phyloP scores from a whole-genome alignment of 1,140 invertebrate species.

The Venustaconcha ellipsiformis region DNA sequence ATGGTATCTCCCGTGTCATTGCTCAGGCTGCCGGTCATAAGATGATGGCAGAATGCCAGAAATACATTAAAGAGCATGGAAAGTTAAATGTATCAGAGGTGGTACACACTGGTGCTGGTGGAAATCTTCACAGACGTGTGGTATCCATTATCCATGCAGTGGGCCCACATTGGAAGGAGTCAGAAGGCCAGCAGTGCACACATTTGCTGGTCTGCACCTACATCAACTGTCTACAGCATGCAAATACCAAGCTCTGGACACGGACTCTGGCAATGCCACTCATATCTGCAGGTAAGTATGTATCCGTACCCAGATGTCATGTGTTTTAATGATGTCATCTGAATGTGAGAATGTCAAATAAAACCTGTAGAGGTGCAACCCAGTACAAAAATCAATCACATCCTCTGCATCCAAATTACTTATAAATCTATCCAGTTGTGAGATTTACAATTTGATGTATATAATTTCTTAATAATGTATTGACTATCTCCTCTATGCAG shows the following conservation, averaged over 20 bases:
- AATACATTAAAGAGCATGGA: conserved; percentile 32
- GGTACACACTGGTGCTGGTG: conserved; percentile 43
- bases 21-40: conserved; percentile 22
- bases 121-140: conserved; percentile 20
- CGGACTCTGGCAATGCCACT: conserved; percentile 35
- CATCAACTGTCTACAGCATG: conserved; percentile 42
- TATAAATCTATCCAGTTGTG: not conserved
- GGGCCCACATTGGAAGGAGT: conserved; percentile 37
- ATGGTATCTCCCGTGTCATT: conserved; percentile 36
- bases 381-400: not conserved
- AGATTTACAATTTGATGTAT: not conserved
- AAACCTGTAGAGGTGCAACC: not conserved
- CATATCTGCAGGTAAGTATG: conserved; percentile 39
- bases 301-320: not conserved
- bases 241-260: conserved; percentile 36
- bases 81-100: conserved; percentile 30
- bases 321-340: not conserved
- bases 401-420: too few relatives aligned
- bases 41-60: conserved; percentile 31
- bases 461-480: not conserved
- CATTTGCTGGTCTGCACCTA: conserved; percentile 43
- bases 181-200: conserved; percentile 19
- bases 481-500: too few relatives aligned
- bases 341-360: not conserved
- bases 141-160: conserved; percentile 38